phyloP scores from a whole-genome alignment of 2,113 vertebrate genomes.

The Urocolius indicus region DNA sequence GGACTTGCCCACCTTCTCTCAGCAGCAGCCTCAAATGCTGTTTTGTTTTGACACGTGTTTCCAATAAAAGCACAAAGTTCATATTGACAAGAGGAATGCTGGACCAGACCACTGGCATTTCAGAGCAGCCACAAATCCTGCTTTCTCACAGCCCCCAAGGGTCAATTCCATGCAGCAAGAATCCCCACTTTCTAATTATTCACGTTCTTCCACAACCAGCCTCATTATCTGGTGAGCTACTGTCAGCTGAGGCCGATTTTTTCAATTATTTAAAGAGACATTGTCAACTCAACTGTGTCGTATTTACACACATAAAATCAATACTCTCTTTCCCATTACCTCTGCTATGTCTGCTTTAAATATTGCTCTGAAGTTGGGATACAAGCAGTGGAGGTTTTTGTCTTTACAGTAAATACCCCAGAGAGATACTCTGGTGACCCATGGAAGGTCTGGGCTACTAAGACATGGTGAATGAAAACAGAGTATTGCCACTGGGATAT shows the following conservation, averaged over 20 bases:
- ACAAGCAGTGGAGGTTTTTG: not conserved
- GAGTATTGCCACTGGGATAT: not conserved
- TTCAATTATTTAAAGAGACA: conserved; percentile 22
- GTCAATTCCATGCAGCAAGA: conserved; percentile 33
- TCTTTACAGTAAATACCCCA: not conserved
- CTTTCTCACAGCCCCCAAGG: conserved; percentile 47
- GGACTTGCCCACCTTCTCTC: conserved; percentile 31
- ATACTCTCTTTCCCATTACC: not conserved
- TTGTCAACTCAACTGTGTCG: not conserved
- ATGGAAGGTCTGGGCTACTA: not conserved
- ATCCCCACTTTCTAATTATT: conserved; percentile 34
- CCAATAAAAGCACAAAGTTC: conserved; percentile 69
- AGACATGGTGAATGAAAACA: not conserved
- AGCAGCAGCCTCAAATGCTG: not conserved
- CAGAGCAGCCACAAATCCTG: conserved; percentile 60
- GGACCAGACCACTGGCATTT: conserved; percentile 54
- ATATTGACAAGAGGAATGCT: conserved; percentile 70
- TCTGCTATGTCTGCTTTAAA: not conserved
- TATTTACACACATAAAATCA: not conserved
- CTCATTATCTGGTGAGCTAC: conserved; percentile 34
- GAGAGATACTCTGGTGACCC: not conserved
- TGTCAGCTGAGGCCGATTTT: conserved; percentile 21
- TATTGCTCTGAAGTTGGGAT: not conserved
- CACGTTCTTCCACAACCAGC: conserved; percentile 10
- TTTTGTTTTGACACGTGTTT: conserved; percentile 75